Evolutionary conservation across 2,797 vertebrate genomes (phyloP), one percentile per base, ranked within the genome.

Genomic region (Peromyscus aztecus): DNA sequence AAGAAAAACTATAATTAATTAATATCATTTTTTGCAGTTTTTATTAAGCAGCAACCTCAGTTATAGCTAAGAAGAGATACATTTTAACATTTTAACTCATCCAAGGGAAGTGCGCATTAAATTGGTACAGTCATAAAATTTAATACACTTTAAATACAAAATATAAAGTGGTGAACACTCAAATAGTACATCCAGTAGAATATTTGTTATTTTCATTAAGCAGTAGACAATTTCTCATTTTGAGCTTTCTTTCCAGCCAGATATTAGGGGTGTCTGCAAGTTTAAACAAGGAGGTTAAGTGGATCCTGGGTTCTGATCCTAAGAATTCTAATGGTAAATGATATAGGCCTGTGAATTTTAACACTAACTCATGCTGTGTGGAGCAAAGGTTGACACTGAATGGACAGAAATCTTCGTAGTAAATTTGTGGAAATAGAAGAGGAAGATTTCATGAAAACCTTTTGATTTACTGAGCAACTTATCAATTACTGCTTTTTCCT

Each of bases 101-200:
- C 55, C 61, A 23, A n/a, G 69, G 0, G 81, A 52, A 52, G 1
- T 57, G 65, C 23, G 5, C 31, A 40, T 49, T 82, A 82, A 24
- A 78, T 85, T 55, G 80, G 3, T 77, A 16, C 19, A 80, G 31
- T 7, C 12, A 57, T 10, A 46, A 80, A 77, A 80, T 93, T 43
- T 96, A n/a, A 67, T 23, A 2, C 27, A 11, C 40, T 95, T 90
- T 88, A 46, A 89, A 73, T 81, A 87, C 4, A 2, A 90, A 87
- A 57, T 34, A 34, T 85, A 93, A 77, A 65, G 12, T 69, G 10
- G 2, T 69, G 46, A 90, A 46, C 5, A 75, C 76, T 85, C 65
- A 89, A 67, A 63, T 9, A 95, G 49, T 40, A 46, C 6, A 93
- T 89, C 2, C 13, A 69, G n/a, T 13, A 83, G n/a, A 87, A 77